A percentile compares a stretch with the other conserved stretches of the same genome.
Conservation (phyloP, 1,140 invertebrate genomes). For the Drosophila obscura region DNA sequence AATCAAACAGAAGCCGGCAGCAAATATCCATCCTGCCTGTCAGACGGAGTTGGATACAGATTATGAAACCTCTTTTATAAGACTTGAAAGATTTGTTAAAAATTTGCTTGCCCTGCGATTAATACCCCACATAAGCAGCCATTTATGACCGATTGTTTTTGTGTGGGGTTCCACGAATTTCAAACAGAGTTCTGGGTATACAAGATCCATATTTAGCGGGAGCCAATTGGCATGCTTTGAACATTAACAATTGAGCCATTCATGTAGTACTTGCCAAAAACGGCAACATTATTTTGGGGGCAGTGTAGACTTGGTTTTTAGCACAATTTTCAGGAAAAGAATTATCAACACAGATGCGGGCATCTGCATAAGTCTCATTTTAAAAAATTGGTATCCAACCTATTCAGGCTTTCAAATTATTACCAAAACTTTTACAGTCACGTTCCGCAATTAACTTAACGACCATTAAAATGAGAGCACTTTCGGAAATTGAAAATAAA, state of each 20-base stretch:
- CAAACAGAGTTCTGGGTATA: constrained; percentile 7
- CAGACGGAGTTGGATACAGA: constrained; percentile 17
- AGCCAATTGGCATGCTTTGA: constrained; percentile 7
- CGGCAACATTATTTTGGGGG: neutral
- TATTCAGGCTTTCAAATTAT: no score
- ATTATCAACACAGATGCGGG: no score
- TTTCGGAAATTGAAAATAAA: no score
- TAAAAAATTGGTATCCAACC: no score
- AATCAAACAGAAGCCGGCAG: constrained; percentile 47
- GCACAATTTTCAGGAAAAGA: neutral
- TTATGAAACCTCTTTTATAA: constrained; percentile 24
- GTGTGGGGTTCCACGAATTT: neutral
- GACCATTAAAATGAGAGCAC: no score
- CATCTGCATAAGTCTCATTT: no score
- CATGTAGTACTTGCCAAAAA: constrained; percentile 13
- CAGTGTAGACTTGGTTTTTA: no score
- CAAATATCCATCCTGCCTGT: constrained; percentile 8
- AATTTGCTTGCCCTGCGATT: constrained; percentile 9
- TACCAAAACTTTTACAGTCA: no score
- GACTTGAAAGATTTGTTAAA: constrained; percentile 1
- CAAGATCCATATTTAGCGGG: constrained; percentile 13
- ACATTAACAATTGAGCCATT: constrained; percentile 48
- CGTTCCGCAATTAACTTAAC: no score
- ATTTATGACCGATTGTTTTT: constrained; percentile 6
- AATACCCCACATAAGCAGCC: constrained; percentile 23